Percentiles rank a stretch among this genome's conserved stretches.
Conservation (phyloP, 2,797 vertebrate species). For the Zenarchopterus dispar region DNA sequence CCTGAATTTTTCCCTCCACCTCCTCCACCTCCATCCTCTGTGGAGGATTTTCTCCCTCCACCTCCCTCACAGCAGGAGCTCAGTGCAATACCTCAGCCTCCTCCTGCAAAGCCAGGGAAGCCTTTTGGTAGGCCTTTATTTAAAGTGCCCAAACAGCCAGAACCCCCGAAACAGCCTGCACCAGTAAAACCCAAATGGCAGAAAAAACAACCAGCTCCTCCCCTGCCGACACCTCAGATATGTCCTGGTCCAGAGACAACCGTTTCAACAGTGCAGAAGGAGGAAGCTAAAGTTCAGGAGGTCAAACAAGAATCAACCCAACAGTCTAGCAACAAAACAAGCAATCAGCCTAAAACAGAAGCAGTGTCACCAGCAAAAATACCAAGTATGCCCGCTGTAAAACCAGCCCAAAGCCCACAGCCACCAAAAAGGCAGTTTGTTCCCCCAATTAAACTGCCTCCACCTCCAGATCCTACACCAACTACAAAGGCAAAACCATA, state of each 20-base stretch:
- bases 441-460: constrained; percentile 84
- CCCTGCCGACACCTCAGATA: constrained; percentile 55
- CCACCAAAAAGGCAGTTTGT: constrained; percentile 71
- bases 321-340: constrained; percentile 42
- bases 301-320: constrained; percentile 56
- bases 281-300: constrained; percentile 54
- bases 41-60: constrained; percentile 73
- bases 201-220: constrained; percentile 70
- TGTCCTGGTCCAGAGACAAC: constrained; percentile 42
- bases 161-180: constrained; percentile 67
- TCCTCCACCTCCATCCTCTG: constrained; percentile 61
- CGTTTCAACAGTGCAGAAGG: constrained; percentile 31
- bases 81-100: constrained; percentile 68
- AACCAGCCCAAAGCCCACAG: constrained; percentile 61
- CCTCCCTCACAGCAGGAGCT: constrained; percentile 85
- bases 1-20: constrained; percentile 76
- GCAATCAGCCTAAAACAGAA: constrained; percentile 49
- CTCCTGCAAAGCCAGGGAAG: constrained; percentile 63
- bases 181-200: constrained; percentile 79
- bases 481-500: constrained; percentile 76
- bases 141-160: constrained; percentile 80
- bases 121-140: constrained; percentile 73
- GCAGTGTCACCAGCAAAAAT: constrained; percentile 45
- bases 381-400: constrained; percentile 50
- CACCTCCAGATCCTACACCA: constrained; percentile 71